Evolutionary conservation across 2,888 invertebrate genomes (phyloP), one percentile per base, ranked within the genome.

Genomic region (Leptopilina syphax): DNA sequence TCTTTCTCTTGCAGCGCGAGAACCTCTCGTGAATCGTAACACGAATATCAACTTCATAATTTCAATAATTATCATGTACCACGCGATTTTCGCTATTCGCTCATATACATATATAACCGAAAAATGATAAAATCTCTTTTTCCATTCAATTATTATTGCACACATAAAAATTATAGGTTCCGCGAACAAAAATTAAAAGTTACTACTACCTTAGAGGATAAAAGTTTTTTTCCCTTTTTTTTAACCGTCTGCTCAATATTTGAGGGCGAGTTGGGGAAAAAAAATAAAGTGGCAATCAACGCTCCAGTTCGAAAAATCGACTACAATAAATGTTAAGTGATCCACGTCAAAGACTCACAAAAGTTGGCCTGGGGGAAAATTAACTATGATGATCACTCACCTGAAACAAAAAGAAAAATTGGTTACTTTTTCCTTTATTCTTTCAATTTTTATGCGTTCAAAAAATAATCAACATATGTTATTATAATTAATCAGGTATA

Each of bases 21-120:
- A 54, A 24, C 13, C 34, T 8, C 73, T 73, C 73, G 73, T 73
- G 73, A 73, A 73, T 73, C 73, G n/a, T 73, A 73, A 73, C 73
- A 73, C 73, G 73, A 73, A 73, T 73, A 73, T 73, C 54, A 73
- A 73, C 57, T 34, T 73, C 73, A 73, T 73, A 73, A 73, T 73
- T 57, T 73, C 34, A 73, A 73, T 73, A 73, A 73, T 73, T 73
- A 73, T 57, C 73, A 57, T 73, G 57, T 54, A 57, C 34, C 73
- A 73, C 73, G 73, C 73, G 57, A 73, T 73, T 73, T 73, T 73
- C 73, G 57, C 57, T 57, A 73, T 73, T 73, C 34, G 50, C 10
- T 50, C 10, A 9, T 47, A 47, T 47, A 47, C 9, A 47, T 47
- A 47, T 47, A 54, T 27, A 54, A 73, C n/a, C 57, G 3, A 50